These are phyloP conservation scores for Nemotelus nigrinus DNA, from an alignment of 2,888 invertebrate species.

Conservation along the genomic window DNA sequence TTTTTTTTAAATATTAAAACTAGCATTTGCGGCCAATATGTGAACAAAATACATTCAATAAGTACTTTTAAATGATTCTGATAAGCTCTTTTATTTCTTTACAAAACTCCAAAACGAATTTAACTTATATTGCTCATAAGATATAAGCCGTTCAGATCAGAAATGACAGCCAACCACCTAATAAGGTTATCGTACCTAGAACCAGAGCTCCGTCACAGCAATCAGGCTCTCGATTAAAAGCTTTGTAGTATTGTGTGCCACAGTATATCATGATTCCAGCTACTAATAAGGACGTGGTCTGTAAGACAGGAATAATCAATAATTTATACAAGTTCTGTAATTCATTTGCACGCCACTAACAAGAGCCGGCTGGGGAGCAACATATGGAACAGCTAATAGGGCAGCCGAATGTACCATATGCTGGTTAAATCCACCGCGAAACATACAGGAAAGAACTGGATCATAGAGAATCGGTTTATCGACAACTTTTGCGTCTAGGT, in stretches of 20 bases:
- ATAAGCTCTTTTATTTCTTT: too few relatives aligned
- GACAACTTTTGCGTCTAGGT: not conserved
- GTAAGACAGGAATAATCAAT: not conserved
- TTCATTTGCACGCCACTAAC: not conserved
- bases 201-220: conserved; percentile 22
- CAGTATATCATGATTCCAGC: conserved; percentile 31
- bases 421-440: conserved; percentile 27
- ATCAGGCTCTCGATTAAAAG: conserved; percentile 30
- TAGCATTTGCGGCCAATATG: too few relatives aligned
- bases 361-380: conserved; percentile 17
- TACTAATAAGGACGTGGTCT: conserved; percentile 26
- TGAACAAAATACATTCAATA: too few relatives aligned
- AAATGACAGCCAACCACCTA: conserved; percentile 31
- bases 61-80: too few relatives aligned
- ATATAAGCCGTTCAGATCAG: conserved; percentile 8
- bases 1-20: too few relatives aligned
- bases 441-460: not conserved
- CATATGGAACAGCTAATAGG: conserved; percentile 32
- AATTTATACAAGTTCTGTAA: too few relatives aligned
- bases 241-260: conserved; percentile 29
- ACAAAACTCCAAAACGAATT: too few relatives aligned
- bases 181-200: conserved; percentile 16
- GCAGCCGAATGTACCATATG: conserved; percentile 42
- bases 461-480: not conserved
- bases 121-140: not conserved